Evolutionary conservation across 2,797 vertebrate genomes (phyloP), one percentile per base, ranked within the genome.

Genomic region (Sebastes aleutianus): DNA sequence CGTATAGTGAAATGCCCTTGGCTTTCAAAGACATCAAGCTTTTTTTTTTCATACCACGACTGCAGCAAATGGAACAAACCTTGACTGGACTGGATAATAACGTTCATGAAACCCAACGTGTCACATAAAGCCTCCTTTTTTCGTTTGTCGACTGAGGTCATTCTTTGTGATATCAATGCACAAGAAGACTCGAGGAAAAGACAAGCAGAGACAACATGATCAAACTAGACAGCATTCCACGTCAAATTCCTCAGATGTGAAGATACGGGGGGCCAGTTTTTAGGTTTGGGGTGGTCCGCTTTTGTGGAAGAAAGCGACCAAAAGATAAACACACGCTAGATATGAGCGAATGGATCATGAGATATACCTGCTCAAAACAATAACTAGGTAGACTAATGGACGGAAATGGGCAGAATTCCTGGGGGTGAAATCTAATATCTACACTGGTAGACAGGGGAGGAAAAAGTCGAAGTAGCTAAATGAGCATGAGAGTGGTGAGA

Each of bases 331-430:
- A 89, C 27, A 64, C 1, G 4, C 72, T 80, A 62, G 72, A 89
- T 85, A 27, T 70, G 39, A 87, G 59, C 29, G 62, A 76, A 85
- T 83, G 73, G 83, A 88, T 88, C 66, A 76, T 57, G 77, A 85
- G 74, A 85, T 70, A 79, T 86, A 92, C 86, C 82, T 88, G 76
- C 85, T 89, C 72, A 84, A 92, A 90, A 91, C 85, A 87, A 89
- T 85, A 80, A 82, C 85, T 79, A 83, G 72, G 82, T 80, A 67
- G 85, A 87, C 88, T 92, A 94, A 94, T 93, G 90, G 90, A 85
- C 76, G 89, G 86, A 92, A 92, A 93, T 89, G 88, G 88, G 80
- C 27, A 76, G 74, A 90, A 93, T 84, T 91, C 90, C 91, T 90
- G 61, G 63, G 83, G 85, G 77, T 79, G 92, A 88, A 89, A 92